A percentile compares a stretch with the other conserved stretches of the same genome.
Evolutionary conservation across 2,113 vertebrate species (phyloP).

Genomic region (Vicugna pacos): DNA sequence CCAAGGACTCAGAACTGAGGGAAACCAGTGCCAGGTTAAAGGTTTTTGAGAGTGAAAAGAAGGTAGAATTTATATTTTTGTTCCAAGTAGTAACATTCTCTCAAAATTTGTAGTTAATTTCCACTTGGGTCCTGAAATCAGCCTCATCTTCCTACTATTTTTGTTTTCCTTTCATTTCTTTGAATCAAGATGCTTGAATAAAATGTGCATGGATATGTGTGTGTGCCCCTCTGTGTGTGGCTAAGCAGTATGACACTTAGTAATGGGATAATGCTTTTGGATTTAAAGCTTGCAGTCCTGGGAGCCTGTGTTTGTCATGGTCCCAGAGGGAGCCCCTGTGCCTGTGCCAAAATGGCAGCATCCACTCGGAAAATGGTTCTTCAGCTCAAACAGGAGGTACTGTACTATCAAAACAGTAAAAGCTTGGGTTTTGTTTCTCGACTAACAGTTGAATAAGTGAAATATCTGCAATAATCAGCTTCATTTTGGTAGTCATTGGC

Average conservation of each 20-base stretch:
- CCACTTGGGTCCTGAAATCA: not conserved
- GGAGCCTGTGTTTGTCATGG: constrained; percentile 91
- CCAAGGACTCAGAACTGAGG: not conserved
- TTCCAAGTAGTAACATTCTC: not conserved
- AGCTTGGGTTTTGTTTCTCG: not conserved
- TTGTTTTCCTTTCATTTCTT: not conserved
- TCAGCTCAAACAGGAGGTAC: constrained; percentile 93
- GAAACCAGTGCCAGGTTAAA: not conserved
- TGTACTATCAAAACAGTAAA: fast-evolving
- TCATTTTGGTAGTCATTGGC: not conserved
- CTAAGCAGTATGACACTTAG: not conserved
- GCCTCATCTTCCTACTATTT: not conserved
- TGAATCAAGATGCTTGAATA: not conserved
- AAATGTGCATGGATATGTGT: not conserved
- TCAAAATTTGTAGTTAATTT: not conserved
- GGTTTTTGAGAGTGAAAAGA: not conserved
- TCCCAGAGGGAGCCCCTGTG: constrained; percentile 86
- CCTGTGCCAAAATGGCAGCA: constrained; percentile 91
- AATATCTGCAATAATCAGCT: not conserved
- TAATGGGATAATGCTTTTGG: constrained; percentile 19
- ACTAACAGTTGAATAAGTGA: not conserved
- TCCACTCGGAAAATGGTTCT: constrained; percentile 91
- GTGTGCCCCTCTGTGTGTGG: not conserved
- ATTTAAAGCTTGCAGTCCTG: constrained; percentile 91
- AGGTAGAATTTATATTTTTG: not conserved